A percentile compares a stretch with the other conserved stretches of the same genome.
Conservation (phyloP, 2,888 invertebrate species). For the Lasioglossum leucozonium region DNA sequence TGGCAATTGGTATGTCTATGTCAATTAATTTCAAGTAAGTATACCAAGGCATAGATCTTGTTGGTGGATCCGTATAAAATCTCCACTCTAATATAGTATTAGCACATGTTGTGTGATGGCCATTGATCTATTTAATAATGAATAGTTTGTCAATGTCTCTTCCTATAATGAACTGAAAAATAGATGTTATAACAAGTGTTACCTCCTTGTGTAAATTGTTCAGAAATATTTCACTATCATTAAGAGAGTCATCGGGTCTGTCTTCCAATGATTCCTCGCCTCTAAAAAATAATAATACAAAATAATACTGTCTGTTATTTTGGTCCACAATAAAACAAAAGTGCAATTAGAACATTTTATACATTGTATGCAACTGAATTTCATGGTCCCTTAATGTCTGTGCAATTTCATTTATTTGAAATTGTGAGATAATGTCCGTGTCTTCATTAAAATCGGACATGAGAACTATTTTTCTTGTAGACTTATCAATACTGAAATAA, state of each 20-base stretch:
- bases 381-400: constrained; percentile 26
- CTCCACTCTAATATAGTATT: constrained; percentile 55
- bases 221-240: constrained; percentile 63
- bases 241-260: constrained; percentile 27
- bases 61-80: constrained; percentile 57
- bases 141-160: constrained; percentile 18
- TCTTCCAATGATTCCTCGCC: constrained; percentile 59
- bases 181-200: constrained; percentile 20
- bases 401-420: constrained; percentile 53
- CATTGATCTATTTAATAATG: constrained; percentile 53
- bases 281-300: constrained; percentile 56
- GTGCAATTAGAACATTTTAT: constrained; percentile 27
- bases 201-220: constrained; percentile 65
- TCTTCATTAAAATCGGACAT: constrained; percentile 74
- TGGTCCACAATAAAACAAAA: background rate
- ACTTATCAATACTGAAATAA: constrained; percentile 33
- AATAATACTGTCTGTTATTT: background rate
- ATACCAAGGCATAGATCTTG: constrained; percentile 49
- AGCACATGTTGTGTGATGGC: constrained; percentile 63
- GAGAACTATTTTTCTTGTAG: constrained; percentile 61
- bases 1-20: constrained; percentile 61
- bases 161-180: constrained; percentile 1
- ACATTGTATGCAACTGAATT: constrained; percentile 70
- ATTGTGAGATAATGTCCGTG: constrained; percentile 57
- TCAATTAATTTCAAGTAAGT: constrained; percentile 64